phyloP scores from a whole-genome alignment of 2,113 vertebrate species.

The Illadopsis cleaveri region DNA sequence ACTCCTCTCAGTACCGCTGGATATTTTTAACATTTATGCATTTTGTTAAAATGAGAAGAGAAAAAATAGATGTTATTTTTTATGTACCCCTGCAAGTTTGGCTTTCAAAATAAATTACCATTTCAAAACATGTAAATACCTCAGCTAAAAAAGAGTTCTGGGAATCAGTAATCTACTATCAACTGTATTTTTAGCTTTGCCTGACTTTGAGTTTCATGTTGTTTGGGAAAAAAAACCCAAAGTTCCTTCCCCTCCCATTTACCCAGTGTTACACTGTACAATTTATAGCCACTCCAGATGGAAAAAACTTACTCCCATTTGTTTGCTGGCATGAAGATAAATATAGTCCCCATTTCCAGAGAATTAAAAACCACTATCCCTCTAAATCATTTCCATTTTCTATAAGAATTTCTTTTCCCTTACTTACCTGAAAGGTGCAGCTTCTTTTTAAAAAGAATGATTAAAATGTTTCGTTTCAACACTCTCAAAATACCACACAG shows the following conservation, averaged over 20 bases:
- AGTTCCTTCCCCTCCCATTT: neutral
- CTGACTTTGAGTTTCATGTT: neutral
- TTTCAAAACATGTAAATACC: neutral
- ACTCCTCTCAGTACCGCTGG: neutral
- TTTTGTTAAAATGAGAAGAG: neutral
- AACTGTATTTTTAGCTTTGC: conserved; percentile 38
- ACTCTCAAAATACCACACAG: neutral
- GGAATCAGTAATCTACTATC: conserved; percentile 18
- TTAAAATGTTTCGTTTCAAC: neutral
- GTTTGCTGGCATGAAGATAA: conserved; percentile 27
- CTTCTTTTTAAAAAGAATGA: neutral
- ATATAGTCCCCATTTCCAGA: neutral
- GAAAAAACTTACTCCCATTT: conserved; percentile 1
- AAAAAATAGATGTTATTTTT: neutral
- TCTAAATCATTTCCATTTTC: neutral
- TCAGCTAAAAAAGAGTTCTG: conserved; percentile 16
- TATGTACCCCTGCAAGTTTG: neutral
- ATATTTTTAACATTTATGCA: neutral
- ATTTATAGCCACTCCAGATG: conserved; percentile 36
- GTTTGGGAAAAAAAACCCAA: neutral
- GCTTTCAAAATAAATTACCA: neutral
- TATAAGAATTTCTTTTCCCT: neutral
- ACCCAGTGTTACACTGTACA: neutral
- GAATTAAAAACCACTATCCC: neutral
- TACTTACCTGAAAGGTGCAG: neutral